Evolutionary conservation across 2,113 vertebrate species (phyloP).

Genomic region (Climacteris rufus): DNA sequence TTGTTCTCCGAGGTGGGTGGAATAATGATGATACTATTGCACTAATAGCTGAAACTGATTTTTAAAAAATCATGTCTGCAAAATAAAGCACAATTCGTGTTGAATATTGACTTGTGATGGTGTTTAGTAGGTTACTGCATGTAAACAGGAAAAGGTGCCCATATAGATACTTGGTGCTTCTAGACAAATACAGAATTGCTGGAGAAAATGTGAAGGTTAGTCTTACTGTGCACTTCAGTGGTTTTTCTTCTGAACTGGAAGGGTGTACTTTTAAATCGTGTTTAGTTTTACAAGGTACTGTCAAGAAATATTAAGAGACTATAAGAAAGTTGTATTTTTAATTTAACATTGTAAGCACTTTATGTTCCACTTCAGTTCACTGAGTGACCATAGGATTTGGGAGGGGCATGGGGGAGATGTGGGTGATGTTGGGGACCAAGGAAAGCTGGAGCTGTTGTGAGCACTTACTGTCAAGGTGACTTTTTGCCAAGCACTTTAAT

Average conservation of each 20-base stretch:
- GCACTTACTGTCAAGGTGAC: not conserved
- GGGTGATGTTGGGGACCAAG: not conserved
- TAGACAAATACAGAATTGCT: not conserved
- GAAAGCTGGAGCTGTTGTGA: not conserved
- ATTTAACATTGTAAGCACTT: not conserved
- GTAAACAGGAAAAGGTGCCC: not conserved
- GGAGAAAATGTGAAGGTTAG: not conserved
- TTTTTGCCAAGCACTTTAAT: not conserved
- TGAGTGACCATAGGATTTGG: not conserved
- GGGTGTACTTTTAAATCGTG: not conserved
- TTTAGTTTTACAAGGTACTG: not conserved
- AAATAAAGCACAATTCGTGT: not conserved
- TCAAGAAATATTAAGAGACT: not conserved
- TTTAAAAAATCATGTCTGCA: not conserved
- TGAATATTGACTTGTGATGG: not conserved
- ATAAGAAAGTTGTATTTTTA: not conserved
- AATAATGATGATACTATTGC: not conserved
- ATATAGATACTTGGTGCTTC: not conserved
- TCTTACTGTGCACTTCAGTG: not conserved
- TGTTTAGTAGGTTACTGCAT: not conserved
- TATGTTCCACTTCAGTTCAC: not conserved
- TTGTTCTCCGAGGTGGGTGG: not conserved
- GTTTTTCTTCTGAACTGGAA: not conserved
- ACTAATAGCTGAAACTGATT: not conserved
- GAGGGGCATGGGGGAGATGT: not conserved